A percentile compares a stretch with the other conserved stretches of the same genome.
Conservation (phyloP, 2,113 vertebrate species). For the Hemibagrus wyckioides region DNA sequence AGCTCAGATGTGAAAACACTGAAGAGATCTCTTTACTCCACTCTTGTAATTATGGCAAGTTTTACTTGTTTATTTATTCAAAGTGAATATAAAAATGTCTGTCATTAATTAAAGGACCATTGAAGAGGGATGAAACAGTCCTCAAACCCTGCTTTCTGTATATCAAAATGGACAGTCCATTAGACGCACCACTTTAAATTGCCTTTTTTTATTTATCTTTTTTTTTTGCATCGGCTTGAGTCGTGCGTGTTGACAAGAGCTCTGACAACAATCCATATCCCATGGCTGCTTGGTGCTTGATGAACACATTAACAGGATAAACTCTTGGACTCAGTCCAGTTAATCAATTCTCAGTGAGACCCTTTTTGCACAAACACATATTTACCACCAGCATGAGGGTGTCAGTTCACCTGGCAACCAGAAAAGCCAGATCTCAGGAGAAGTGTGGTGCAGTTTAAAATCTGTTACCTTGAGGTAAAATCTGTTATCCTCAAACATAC, state of each 20-base stretch:
- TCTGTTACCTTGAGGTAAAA: slow-evolving; percentile 1
- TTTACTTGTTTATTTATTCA: slow-evolving; percentile 46
- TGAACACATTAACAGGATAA: slow-evolving; percentile 61
- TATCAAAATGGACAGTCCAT: slow-evolving; percentile 48
- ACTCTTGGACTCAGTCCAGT: slow-evolving; percentile 67
- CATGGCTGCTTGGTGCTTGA: slow-evolving; percentile 56
- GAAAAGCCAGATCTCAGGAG: slow-evolving; percentile 16
- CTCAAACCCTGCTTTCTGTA: slow-evolving; percentile 29
- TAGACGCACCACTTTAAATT: slow-evolving; percentile 42
- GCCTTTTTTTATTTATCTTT: neutral
- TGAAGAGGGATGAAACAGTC: slow-evolving; percentile 35
- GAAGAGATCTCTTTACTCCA: neutral
- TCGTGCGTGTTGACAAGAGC: slow-evolving; percentile 24
- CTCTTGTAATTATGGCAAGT: slow-evolving; percentile 4
- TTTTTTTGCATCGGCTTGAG: slow-evolving; percentile 28
- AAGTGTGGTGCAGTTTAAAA: neutral
- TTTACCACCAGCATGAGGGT: slow-evolving; percentile 5
- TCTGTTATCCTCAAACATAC: neutral
- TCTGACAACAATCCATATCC: slow-evolving; percentile 24
- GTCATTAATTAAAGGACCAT: slow-evolving; percentile 51
- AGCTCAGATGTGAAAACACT: slow-evolving; percentile 16
- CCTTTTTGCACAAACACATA: slow-evolving; percentile 57
- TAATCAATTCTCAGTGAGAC: slow-evolving; percentile 59
- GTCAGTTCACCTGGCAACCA: slow-evolving; percentile 26
- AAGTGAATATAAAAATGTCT: slow-evolving; percentile 31